Evolutionary conservation across 1,140 invertebrate genomes (phyloP), one percentile per base, ranked within the genome.

Genomic region (Brachionus manjavacas): DNA sequence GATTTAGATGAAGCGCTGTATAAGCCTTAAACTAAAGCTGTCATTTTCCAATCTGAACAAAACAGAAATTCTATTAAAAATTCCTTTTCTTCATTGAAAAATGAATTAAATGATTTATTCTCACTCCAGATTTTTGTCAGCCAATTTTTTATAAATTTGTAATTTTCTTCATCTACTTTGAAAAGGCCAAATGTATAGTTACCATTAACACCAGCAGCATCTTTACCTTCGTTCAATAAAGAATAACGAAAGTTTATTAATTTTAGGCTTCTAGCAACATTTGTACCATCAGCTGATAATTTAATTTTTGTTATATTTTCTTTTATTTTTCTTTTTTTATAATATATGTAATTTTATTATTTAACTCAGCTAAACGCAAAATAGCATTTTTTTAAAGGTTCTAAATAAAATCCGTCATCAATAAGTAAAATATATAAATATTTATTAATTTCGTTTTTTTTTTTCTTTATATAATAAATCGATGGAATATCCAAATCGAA

Each of bases 21-120:
- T n/a, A n/a, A n/a, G n/a, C n/a, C n/a, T n/a, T n/a, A n/a, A n/a
- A n/a, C n/a, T n/a, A n/a, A n/a, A n/a, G n/a, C n/a, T n/a, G n/a
- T n/a, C n/a, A n/a, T 64, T 25, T 64, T 64, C 55, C 55, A 64
- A 64, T 64, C 55, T 64, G 55, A 64, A 64, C 55, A 64, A 64
- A 64, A 64, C 12, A 64, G 23, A 64, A 7, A 64, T 64, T 64
- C 55, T 64, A 64, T 64, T 64, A 46, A 46, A 46, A 46, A 46
- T 46, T 46, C 43, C 4, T 46, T 46, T 46, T 46, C 43, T 46
- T 46, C 43, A 46, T 11, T 3, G 4, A 46, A 4, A 46, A 46
- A 46, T 46, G 43, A 46, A 46, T 46, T 46, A 7, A 46, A 46
- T 46, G 43, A 46, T 46, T 46, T 46, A 2, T 3, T 46, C 8